These are phyloP conservation scores for Camelus dromedarius DNA, from an alignment of 2,113 vertebrate species.

Conservation along the genomic window DNA sequence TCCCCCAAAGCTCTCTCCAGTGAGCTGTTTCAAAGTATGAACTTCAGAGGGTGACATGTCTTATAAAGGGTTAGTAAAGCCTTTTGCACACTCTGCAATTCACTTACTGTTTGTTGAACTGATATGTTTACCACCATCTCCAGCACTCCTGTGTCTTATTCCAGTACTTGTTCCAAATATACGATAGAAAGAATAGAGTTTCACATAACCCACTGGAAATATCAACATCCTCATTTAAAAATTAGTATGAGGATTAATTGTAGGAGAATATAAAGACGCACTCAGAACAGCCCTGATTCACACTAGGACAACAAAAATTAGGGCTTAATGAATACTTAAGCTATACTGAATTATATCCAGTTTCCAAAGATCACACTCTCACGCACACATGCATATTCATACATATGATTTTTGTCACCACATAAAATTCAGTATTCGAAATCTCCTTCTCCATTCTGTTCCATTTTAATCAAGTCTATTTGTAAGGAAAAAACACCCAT, in stretches of 20 bases:
- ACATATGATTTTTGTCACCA: not conserved
- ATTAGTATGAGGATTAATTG: not conserved
- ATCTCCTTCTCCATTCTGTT: not conserved
- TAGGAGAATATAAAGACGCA: not conserved
- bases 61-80: not conserved
- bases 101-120: not conserved
- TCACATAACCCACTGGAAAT: not conserved
- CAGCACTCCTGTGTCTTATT: not conserved
- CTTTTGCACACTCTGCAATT: not conserved
- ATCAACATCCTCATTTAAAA: not conserved
- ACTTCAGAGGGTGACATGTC: not conserved
- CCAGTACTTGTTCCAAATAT: not conserved
- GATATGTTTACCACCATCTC: not conserved
- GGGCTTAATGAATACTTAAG: not conserved
- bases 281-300: not conserved
- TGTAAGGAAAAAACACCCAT: not conserved
- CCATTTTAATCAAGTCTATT: slow-evolving; percentile 48
- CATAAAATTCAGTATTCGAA: not conserved
- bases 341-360: not conserved
- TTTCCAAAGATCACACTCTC: not conserved
- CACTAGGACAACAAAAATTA: not conserved
- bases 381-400: not conserved
- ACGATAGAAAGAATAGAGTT: not conserved
- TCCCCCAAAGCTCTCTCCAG: not conserved
- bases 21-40: not conserved